A percentile compares a stretch with the other conserved stretches of the same genome.
These are phyloP conservation scores for Argyrosomus regius DNA, from an alignment of 2,797 vertebrate species.

Conservation along the genomic window DNA sequence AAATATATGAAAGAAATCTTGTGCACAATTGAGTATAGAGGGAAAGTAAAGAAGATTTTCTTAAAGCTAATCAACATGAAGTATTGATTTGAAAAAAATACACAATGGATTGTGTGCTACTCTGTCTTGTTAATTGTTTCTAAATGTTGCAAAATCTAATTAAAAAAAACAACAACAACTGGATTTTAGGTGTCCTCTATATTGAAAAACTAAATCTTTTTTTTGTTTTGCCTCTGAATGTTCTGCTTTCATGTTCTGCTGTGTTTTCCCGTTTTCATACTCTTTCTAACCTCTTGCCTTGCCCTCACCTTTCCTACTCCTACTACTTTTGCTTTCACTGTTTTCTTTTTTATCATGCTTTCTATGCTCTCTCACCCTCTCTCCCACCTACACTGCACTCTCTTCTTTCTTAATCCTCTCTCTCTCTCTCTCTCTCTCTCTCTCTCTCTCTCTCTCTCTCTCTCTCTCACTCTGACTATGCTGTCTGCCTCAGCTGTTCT, in stretches of 20 bases:
- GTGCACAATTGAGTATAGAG: background rate
- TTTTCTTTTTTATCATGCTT: slow-evolving; percentile 68
- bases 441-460: slow-evolving; percentile 51
- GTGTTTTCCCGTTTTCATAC: slow-evolving; percentile 53
- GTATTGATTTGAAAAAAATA: background rate
- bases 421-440: slow-evolving; percentile 51
- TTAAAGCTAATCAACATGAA: background rate
- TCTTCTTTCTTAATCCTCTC: slow-evolving; percentile 59
- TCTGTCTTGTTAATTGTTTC: background rate
- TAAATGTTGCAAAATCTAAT: background rate
- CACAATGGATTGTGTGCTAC: background rate
- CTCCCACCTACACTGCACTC: slow-evolving; percentile 71
- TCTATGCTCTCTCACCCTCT: slow-evolving; percentile 67
- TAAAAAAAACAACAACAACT: background rate
- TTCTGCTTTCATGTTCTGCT: slow-evolving; percentile 25
- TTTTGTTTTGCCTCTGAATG: background rate
- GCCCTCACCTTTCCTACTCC: slow-evolving; percentile 59
- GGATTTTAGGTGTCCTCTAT: background rate
- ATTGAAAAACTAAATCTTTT: background rate
- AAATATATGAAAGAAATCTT: background rate
- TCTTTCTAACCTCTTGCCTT: slow-evolving; percentile 65
- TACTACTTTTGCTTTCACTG: slow-evolving; percentile 65
- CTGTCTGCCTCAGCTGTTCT: slow-evolving; percentile 84
- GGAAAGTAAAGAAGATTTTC: background rate
- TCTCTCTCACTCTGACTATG: slow-evolving; percentile 62